phyloP scores from a whole-genome alignment of 1,140 invertebrate genomes.

The Danaus plexippus region DNA sequence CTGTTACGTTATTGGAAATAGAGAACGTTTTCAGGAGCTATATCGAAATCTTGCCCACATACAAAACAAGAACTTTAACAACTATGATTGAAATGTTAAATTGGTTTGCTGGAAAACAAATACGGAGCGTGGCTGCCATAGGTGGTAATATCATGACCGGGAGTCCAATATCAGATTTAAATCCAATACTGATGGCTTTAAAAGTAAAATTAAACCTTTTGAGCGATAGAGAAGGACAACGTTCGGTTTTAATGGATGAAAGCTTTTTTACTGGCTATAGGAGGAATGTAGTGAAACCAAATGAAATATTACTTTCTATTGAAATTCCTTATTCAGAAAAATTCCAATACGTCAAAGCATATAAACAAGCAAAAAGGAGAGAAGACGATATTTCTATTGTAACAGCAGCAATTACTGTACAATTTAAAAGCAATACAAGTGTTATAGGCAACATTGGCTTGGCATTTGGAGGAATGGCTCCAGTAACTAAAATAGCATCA shows the following conservation, averaged over 20 bases:
- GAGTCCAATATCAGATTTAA: conserved; percentile 96
- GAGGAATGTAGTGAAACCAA: conserved; percentile 81
- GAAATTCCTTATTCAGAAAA: conserved; percentile 74
- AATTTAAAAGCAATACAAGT: conserved; percentile 73
- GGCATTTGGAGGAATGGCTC: conserved; percentile 93
- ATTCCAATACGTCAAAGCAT: conserved; percentile 89
- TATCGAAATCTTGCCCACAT: conserved; percentile 75
- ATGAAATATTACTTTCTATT: conserved; percentile 89
- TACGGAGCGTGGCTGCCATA: conserved; percentile 86
- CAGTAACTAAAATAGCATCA: conserved; percentile 85
- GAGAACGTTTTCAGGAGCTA: conserved; percentile 77
- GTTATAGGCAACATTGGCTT: conserved; percentile 78
- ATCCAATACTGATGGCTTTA: conserved; percentile 91
- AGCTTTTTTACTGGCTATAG: conserved; percentile 93
- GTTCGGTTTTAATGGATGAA: conserved; percentile 86
- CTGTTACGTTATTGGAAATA: conserved; percentile 87
- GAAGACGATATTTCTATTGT: conserved; percentile 99
- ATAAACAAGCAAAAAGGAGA: conserved; percentile 92
- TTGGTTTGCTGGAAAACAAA: conserved; percentile 97
- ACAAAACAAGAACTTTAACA: conserved; percentile 81
- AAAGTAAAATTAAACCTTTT: conserved; percentile 74
- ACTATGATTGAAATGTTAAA: conserved; percentile 89
- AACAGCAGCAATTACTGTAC: conserved; percentile 85
- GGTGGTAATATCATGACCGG: conserved; percentile 97
- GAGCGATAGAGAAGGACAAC: conserved; percentile 61